These are phyloP conservation scores for Gibbula magus DNA, from an alignment of 2,888 invertebrate genomes.

Conservation along the genomic window DNA sequence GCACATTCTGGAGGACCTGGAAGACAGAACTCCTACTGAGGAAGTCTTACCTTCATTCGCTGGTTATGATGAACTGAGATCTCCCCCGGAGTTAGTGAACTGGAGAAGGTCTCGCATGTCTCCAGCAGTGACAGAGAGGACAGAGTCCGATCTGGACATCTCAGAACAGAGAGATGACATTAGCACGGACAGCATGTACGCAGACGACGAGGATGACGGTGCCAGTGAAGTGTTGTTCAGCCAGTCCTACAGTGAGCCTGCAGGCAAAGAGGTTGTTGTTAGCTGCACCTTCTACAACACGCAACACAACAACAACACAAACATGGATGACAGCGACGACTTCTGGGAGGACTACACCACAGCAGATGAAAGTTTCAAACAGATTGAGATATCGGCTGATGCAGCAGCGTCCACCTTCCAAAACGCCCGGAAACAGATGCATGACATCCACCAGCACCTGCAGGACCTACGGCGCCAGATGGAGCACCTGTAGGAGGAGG, in stretches of 20 bases:
- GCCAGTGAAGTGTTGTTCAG: constrained; percentile 54
- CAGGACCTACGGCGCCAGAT: constrained; percentile 63
- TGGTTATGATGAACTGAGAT: neutral
- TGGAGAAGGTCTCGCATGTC: constrained; percentile 43
- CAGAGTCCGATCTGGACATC: constrained; percentile 67
- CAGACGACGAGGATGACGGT: constrained; percentile 67
- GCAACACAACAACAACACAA: constrained; percentile 31
- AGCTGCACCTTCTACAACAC: constrained; percentile 41
- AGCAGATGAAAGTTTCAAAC: constrained; percentile 46
- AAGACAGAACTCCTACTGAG: constrained; percentile 49
- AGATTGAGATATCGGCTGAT: constrained; percentile 54
- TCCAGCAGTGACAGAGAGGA: constrained; percentile 46
- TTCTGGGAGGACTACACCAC: constrained; percentile 43
- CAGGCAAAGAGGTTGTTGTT: constrained; percentile 48
- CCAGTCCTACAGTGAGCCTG: constrained; percentile 58
- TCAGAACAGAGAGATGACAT: constrained; percentile 64
- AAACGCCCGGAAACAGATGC: constrained; percentile 67
- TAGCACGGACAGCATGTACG: constrained; percentile 65
- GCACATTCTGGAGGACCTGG: constrained; percentile 49
- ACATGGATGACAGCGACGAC: constrained; percentile 44
- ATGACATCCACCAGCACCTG: constrained; percentile 66
- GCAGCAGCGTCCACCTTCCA: constrained; percentile 56
- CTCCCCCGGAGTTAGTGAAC: constrained; percentile 12
- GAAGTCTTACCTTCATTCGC: constrained; percentile 38
- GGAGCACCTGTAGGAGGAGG: constrained; percentile 62